These are phyloP conservation scores for Lordiphosa andalusiaca DNA, from an alignment of 2,888 invertebrate genomes.

Conservation along the genomic window DNA sequence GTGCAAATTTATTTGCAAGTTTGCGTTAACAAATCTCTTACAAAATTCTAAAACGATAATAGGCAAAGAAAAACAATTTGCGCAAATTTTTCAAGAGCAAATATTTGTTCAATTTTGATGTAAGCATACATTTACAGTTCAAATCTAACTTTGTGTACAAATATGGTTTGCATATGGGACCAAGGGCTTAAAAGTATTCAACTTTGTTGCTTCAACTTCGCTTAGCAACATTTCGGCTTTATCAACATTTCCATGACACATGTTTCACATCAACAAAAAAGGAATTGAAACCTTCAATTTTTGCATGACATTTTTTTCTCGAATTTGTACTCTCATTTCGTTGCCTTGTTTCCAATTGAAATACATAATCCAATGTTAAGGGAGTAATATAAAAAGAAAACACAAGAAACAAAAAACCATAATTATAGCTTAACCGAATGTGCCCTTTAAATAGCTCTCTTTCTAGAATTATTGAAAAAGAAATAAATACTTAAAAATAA, in stretches of 20 bases:
- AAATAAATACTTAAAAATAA: constrained; percentile 39
- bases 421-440: constrained; percentile 81
- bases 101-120: no score
- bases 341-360: constrained; percentile 17
- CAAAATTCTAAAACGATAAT: no score
- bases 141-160: no score
- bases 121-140: no score
- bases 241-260: constrained; percentile 1
- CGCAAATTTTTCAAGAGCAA: no score
- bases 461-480: constrained; percentile 76
- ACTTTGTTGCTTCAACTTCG: no score
- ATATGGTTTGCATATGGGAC: no score
- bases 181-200: no score
- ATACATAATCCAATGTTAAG: constrained; percentile 24
- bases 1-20: no score
- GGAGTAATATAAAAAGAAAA: constrained; percentile 29
- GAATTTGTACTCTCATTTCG: constrained; percentile 8
- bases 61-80: no score
- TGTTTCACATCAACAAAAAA: constrained; percentile 39
- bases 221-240: neutral
- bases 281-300: constrained; percentile 59
- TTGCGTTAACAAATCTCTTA: no score
- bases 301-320: constrained; percentile 16
- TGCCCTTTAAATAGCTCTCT: constrained; percentile 81
- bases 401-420: constrained; percentile 36